Evolutionary conservation across 2,888 invertebrate species (phyloP).

Genomic region (Hanleya hanleyi): DNA sequence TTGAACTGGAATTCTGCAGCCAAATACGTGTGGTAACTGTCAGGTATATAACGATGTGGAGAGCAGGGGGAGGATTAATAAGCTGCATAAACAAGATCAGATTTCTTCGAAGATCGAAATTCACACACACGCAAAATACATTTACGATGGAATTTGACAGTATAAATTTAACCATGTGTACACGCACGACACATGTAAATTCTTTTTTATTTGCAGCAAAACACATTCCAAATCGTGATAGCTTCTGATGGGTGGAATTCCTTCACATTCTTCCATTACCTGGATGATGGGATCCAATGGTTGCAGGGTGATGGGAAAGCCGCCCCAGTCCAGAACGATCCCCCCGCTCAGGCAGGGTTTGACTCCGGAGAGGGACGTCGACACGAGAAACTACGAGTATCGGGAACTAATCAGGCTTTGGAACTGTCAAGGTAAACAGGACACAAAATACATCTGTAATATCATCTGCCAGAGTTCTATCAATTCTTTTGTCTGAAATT

Average conservation of each 20-base stretch:
- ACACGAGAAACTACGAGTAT: conserved; percentile 83
- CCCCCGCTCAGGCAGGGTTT: conserved; percentile 94
- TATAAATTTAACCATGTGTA: too few species aligned
- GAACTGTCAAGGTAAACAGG: conserved; percentile 86
- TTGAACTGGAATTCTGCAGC: too few species aligned
- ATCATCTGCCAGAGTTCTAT: too few species aligned
- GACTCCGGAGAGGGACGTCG: conserved; percentile 87
- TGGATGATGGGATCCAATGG: conserved; percentile 93
- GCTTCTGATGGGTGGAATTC: conserved; percentile 85
- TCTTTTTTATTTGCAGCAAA: conserved; percentile 76
- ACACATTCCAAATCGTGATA: conserved; percentile 89
- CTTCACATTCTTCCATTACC: conserved; percentile 91
- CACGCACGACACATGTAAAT: background rate
- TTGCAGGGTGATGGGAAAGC: conserved; percentile 84
- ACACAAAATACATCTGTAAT: too few species aligned
- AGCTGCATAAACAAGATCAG: too few species aligned
- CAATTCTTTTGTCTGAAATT: too few species aligned
- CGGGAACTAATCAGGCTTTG: conserved; percentile 91
- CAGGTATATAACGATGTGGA: too few species aligned
- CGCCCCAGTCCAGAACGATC: conserved; percentile 85
- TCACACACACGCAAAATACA: background rate
- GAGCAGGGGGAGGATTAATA: too few species aligned
- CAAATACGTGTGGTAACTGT: too few species aligned
- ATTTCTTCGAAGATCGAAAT: too few species aligned
- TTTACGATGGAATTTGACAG: too few species aligned